A percentile compares a stretch with the other conserved stretches of the same genome.
These are phyloP conservation scores for Orchesella flavescens DNA, from an alignment of 2,888 invertebrate genomes.

Conservation along the genomic window DNA sequence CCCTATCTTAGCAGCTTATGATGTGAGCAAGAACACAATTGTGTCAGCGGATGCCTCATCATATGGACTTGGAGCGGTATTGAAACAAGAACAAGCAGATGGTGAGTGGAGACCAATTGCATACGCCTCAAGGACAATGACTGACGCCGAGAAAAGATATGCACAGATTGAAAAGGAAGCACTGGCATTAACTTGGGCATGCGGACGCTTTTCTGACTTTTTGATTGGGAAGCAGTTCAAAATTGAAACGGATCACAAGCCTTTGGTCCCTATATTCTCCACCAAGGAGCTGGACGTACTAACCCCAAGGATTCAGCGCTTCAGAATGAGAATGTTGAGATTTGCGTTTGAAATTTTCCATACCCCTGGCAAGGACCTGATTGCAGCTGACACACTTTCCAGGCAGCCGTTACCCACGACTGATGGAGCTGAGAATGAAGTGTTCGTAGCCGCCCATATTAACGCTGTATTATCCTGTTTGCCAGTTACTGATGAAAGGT, in stretches of 20 bases:
- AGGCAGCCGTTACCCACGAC: constrained; percentile 35
- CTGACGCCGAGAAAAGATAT: constrained; percentile 73
- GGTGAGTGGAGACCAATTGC: constrained; percentile 72
- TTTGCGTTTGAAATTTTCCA: constrained; percentile 67
- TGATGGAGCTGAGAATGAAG: constrained; percentile 14
- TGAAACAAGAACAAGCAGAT: constrained; percentile 72
- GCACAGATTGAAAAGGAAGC: constrained; percentile 74
- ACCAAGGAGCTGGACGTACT: constrained; percentile 73
- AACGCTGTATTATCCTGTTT: neutral
- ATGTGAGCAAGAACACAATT: constrained; percentile 59
- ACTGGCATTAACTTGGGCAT: constrained; percentile 73
- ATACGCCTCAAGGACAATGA: constrained; percentile 73
- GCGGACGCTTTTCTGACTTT: constrained; percentile 73
- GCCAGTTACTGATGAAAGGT: constrained; percentile 19
- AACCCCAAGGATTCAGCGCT: constrained; percentile 73
- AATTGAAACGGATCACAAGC: constrained; percentile 74
- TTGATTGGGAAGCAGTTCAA: constrained; percentile 72
- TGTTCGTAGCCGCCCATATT: constrained; percentile 36
- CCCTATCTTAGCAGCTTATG: constrained; percentile 73
- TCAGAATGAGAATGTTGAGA: constrained; percentile 71
- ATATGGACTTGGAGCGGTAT: constrained; percentile 73
- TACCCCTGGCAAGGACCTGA: constrained; percentile 69
- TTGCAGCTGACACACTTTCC: constrained; percentile 68
- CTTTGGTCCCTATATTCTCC: constrained; percentile 73
- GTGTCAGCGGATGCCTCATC: constrained; percentile 73